Conservation (phyloP, 2,113 vertebrate genomes). For the Sapayoa aenigma region DNA sequence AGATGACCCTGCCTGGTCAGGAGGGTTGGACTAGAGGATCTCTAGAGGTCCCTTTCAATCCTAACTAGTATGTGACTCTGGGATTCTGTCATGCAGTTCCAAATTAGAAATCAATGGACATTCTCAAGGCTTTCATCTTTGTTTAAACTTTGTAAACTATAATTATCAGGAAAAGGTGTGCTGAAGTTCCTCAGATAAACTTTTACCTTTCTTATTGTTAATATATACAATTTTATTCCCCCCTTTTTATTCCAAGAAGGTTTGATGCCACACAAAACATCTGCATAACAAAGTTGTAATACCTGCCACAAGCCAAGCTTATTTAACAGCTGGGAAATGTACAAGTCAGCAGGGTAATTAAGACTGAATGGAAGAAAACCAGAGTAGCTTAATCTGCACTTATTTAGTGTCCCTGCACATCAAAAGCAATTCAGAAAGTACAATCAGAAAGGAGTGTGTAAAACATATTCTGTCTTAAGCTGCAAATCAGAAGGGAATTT, state of each 20-base stretch:
- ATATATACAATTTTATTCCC: not conserved
- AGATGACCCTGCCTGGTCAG: not conserved
- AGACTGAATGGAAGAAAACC: not conserved
- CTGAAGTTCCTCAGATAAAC: not conserved
- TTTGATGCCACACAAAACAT: not conserved
- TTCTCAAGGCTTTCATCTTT: not conserved
- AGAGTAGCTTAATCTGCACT: not conserved
- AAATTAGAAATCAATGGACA: not conserved
- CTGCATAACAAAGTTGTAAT: not conserved
- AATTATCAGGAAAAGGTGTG: not conserved
- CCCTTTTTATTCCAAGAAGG: not conserved
- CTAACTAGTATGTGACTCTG: not conserved
- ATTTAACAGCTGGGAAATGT: slow-evolving; percentile 11
- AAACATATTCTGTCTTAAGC: not conserved
- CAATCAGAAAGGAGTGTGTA: not conserved
- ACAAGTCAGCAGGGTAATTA: slow-evolving; percentile 15
- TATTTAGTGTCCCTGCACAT: not conserved
- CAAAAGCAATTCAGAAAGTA: not conserved
- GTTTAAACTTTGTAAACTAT: not conserved
- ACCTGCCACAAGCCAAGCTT: not conserved
- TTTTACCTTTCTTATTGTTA: not conserved
- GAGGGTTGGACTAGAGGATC: fast-evolving
- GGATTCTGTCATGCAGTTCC: not conserved
- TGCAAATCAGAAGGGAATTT: not conserved
- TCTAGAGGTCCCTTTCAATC: not conserved